A percentile compares a stretch with the other conserved stretches of the same genome.
Conservation (phyloP, 1,140 invertebrate genomes). For the Hydropsyche tenuis region DNA sequence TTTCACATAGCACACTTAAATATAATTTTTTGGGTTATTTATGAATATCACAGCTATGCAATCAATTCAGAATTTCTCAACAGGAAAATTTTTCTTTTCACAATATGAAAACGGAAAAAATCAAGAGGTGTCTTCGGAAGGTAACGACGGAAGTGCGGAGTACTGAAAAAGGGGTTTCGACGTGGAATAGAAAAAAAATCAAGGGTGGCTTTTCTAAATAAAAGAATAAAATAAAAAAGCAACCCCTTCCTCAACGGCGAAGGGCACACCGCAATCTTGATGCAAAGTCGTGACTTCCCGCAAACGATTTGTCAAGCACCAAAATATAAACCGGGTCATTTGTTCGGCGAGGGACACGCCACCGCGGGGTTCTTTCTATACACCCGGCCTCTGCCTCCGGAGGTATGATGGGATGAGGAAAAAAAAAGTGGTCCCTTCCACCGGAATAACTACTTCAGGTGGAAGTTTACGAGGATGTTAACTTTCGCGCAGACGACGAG, state of each 20-base stretch:
- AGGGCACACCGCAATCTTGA: conserved; percentile 47
- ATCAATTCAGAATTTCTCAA: no score
- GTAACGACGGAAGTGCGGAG: conserved; percentile 1
- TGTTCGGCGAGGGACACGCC: conserved; percentile 45
- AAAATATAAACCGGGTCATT: conserved; percentile 51
- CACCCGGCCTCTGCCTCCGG: neutral
- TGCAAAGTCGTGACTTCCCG: conserved; percentile 50
- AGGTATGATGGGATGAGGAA: neutral
- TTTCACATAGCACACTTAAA: neutral
- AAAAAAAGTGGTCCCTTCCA: conserved; percentile 3
- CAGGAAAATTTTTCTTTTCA: neutral
- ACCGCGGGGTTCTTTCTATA: conserved; percentile 32
- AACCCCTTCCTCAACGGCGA: conserved; percentile 8
- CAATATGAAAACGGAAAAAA: neutral
- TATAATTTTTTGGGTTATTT: neutral
- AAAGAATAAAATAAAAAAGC: conserved; percentile 1
- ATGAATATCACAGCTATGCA: no score
- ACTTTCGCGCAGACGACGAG: conserved; percentile 26
- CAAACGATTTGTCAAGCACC: conserved; percentile 49
- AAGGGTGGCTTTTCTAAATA: conserved; percentile 3
- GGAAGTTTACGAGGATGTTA: conserved; percentile 42
- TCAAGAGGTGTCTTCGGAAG: conserved; percentile 16
- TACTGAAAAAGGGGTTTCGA: conserved; percentile 4
- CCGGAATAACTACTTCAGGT: conserved; percentile 34
- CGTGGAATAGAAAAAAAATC: conserved; percentile 6